Evolutionary conservation across 2,113 vertebrate species (phyloP).

Genomic region (Ceuthmochares aereus): DNA sequence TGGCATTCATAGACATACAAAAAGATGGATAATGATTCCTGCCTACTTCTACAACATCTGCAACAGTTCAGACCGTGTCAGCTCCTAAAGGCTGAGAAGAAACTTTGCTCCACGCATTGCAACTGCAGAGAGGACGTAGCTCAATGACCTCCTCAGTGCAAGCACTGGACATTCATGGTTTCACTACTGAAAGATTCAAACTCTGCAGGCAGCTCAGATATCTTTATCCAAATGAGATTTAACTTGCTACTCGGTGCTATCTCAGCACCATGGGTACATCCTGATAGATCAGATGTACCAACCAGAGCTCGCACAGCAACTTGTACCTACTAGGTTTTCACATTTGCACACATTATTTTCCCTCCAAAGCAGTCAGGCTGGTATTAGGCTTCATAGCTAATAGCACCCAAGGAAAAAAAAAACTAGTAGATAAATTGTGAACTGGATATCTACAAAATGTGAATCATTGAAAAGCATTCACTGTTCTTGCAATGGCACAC

Average conservation of each 20-base stretch:
- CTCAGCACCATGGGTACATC: background rate
- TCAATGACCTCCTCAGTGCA: background rate
- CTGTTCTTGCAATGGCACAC: background rate
- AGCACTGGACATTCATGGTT: background rate
- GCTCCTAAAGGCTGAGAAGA: background rate
- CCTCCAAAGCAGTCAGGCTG: background rate
- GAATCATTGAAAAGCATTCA: conserved; percentile 2
- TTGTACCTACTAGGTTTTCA: background rate
- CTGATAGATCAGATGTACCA: background rate
- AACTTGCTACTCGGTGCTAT: background rate
- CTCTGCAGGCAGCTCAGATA: background rate
- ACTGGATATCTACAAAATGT: background rate
- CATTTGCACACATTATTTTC: background rate
- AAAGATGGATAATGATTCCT: background rate
- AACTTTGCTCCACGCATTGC: background rate
- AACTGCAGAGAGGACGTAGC: background rate
- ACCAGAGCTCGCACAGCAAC: background rate
- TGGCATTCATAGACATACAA: accelerated
- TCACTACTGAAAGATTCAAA: background rate
- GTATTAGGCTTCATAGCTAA: background rate
- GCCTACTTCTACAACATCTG: background rate
- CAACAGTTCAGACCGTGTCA: background rate
- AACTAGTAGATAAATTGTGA: background rate
- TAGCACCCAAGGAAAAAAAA: background rate
- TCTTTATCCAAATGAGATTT: background rate